Conservation (phyloP, 2,797 vertebrate genomes). For the Bryconaethiops microstoma region DNA sequence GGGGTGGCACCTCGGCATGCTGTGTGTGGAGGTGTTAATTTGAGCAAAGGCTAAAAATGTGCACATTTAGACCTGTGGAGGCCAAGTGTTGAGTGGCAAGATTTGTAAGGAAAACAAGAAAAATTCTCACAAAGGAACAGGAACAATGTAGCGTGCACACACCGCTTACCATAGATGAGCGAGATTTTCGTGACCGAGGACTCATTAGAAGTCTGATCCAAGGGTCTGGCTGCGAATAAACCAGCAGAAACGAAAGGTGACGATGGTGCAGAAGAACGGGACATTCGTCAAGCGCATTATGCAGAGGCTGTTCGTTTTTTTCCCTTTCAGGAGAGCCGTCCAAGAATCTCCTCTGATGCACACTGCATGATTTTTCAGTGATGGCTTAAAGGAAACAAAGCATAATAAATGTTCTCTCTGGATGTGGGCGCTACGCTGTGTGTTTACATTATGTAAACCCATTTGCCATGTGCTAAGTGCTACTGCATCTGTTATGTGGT, state of each 20-base stretch:
- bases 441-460: slow-evolving; percentile 56
- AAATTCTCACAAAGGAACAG: slow-evolving; percentile 14
- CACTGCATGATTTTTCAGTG: slow-evolving; percentile 3
- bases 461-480: slow-evolving; percentile 46
- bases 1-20: slow-evolving; percentile 35
- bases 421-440: slow-evolving; percentile 29
- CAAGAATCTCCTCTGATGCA: slow-evolving; percentile 14
- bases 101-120: slow-evolving; percentile 23
- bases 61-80: background rate
- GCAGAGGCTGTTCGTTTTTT: background rate
- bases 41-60: slow-evolving; percentile 28
- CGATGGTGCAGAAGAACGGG: slow-evolving; percentile 11
- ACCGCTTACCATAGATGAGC: background rate
- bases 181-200: background rate
- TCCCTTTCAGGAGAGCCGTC: background rate
- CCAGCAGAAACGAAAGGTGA: slow-evolving; percentile 6
- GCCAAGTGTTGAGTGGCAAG: slow-evolving; percentile 23
- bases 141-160: background rate
- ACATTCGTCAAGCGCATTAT: background rate
- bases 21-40: slow-evolving; percentile 55
- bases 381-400: slow-evolving; percentile 34
- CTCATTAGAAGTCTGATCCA: background rate
- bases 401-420: slow-evolving; percentile 29
- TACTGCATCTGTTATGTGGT: slow-evolving; percentile 24
- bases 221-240: background rate